A percentile compares a stretch with the other conserved stretches of the same genome.
Evolutionary conservation across 2,797 vertebrate genomes (phyloP).

Genomic region (Myotis planiceps): DNA sequence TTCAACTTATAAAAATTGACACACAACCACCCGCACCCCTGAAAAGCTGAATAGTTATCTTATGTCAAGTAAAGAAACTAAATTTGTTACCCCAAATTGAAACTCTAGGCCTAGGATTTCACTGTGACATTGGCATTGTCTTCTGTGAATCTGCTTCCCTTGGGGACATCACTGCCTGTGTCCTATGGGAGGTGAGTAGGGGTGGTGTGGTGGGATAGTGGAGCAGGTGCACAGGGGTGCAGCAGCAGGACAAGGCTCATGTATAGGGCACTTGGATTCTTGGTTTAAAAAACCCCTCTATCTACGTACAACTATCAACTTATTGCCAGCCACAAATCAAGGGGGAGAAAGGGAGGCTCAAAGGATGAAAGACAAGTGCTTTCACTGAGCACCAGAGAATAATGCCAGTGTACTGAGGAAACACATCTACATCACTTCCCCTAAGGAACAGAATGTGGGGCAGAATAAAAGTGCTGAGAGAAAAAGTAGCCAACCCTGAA

Average conservation of each 20-base stretch:
- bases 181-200: background rate
- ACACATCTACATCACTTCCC: background rate
- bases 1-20: background rate
- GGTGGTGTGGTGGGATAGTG: background rate
- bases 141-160: background rate
- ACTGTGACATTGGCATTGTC: background rate
- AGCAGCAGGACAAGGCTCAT: background rate
- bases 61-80: background rate
- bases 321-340: background rate
- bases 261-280: background rate
- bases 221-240: too few relatives aligned
- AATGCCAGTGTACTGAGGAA: background rate
- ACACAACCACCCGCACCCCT: background rate
- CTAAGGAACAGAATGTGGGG: background rate
- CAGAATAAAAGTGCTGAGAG: background rate
- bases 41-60: background rate
- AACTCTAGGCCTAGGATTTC: background rate
- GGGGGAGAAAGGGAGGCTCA: background rate
- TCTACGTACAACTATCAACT: background rate
- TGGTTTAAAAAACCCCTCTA: background rate
- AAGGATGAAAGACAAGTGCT: background rate
- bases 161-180: background rate
- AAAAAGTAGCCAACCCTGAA: background rate
- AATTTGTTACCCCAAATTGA: background rate
- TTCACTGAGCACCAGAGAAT: background rate